phyloP scores from a whole-genome alignment of 2,888 invertebrate species.

The Cryptus armator region DNA sequence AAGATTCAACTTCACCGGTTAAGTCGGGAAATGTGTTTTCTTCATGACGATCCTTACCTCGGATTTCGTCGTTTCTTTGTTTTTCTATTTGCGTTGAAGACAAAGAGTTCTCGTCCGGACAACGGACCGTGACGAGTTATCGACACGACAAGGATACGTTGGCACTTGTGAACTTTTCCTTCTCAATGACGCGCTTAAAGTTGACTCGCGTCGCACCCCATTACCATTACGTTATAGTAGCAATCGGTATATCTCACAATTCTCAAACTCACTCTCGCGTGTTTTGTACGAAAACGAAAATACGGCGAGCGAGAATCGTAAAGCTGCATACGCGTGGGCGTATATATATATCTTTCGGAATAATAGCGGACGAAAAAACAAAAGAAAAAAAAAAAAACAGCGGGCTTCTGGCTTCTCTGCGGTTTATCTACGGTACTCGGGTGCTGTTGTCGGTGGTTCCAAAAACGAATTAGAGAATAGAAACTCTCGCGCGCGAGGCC shows the following conservation, averaged over 20 bases:
- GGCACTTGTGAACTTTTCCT: conserved; percentile 33
- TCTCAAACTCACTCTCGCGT: conserved; percentile 52
- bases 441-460: conserved; percentile 35
- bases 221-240: not conserved
- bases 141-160: conserved; percentile 43
- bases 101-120: not conserved
- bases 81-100: not conserved
- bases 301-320: conserved; percentile 70
- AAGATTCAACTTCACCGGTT: no score
- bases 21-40: no score
- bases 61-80: no score
- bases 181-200: not conserved
- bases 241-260: conserved; percentile 31
- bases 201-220: not conserved
- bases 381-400: conserved; percentile 36
- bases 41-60: no score
- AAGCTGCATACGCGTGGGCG: conserved; percentile 67
- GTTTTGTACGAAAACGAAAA: conserved; percentile 55
- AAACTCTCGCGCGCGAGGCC: not conserved
- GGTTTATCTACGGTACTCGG: conserved; percentile 55
- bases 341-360: conserved; percentile 68
- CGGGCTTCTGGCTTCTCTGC: conserved; percentile 14
- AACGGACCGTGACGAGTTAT: conserved; percentile 34
- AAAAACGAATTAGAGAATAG: conserved; percentile 40
- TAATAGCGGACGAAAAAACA: conserved; percentile 64